Conservation (phyloP, 2,113 vertebrate species). For the Clarias gariepinus region DNA sequence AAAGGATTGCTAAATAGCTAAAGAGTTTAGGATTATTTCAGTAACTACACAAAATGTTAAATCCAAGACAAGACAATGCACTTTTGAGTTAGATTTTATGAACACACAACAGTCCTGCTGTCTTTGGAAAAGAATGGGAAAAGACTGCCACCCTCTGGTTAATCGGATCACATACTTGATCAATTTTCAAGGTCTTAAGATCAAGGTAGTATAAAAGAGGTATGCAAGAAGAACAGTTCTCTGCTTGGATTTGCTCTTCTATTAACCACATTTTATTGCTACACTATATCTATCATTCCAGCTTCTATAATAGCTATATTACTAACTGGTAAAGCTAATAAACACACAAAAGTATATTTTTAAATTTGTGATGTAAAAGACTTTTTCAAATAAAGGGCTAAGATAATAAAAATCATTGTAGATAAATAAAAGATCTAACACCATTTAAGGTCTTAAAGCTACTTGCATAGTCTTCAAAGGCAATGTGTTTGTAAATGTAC, state of each 20-base stretch:
- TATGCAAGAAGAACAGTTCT: background rate
- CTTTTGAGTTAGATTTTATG: background rate
- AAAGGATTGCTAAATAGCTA: background rate
- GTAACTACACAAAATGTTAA: background rate
- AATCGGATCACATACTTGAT: background rate
- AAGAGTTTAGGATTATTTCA: background rate
- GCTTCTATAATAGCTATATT: background rate
- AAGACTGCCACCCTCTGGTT: slow-evolving; percentile 73
- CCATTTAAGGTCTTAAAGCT: background rate
- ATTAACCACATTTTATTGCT: background rate
- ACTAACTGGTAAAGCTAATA: background rate
- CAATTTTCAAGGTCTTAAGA: background rate
- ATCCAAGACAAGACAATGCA: background rate
- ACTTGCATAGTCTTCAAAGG: background rate
- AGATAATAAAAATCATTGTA: background rate
- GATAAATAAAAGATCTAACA: background rate
- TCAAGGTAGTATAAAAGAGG: background rate
- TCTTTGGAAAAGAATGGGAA: slow-evolving; percentile 37
- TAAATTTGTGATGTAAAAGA: background rate
- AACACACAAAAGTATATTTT: background rate
- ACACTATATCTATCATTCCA: background rate
- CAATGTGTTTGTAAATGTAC: background rate
- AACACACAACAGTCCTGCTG: background rate
- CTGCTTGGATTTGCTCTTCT: background rate
- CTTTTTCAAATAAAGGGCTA: background rate